A percentile compares a stretch with the other conserved stretches of the same genome.
These are phyloP conservation scores for Nematostella vectensis DNA, from an alignment of 92 coral and sea anemone genomes.

Conservation along the genomic window DNA sequence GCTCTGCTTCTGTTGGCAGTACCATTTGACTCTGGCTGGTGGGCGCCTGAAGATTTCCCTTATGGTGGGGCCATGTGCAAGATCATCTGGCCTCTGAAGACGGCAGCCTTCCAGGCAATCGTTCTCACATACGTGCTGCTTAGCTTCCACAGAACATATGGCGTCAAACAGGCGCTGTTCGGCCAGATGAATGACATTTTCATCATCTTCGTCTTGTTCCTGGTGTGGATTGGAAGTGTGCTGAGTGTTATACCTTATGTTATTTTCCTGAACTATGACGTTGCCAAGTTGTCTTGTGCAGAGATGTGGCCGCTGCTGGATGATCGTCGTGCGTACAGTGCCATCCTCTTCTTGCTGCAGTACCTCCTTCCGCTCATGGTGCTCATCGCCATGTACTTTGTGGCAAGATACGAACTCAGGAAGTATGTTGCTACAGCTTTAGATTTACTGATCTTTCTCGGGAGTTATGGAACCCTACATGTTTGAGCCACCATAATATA, in stretches of 20 bases:
- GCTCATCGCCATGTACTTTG: constrained; percentile 39
- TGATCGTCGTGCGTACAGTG: constrained; percentile 50
- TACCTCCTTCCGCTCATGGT: constrained; percentile 57
- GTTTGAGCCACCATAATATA: background rate
- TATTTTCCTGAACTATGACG: constrained; percentile 45
- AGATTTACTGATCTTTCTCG: background rate
- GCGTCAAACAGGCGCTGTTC: constrained; percentile 54
- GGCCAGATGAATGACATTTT: constrained; percentile 66
- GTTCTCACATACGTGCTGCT: constrained; percentile 64
- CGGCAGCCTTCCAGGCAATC: constrained; percentile 64
- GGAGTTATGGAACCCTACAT: background rate
- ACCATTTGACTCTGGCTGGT: constrained; percentile 73
- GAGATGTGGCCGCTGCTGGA: constrained; percentile 58
- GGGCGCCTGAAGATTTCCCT: constrained; percentile 43
- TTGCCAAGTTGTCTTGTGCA: constrained; percentile 41
- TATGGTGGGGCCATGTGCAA: constrained; percentile 73
- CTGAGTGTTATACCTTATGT: constrained; percentile 55
- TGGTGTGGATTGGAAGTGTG: constrained; percentile 53
- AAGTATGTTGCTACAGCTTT: constrained; percentile 46
- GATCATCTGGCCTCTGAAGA: constrained; percentile 76
- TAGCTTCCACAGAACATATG: constrained; percentile 66
- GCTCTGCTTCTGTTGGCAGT: constrained; percentile 52
- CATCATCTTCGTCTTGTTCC: constrained; percentile 34
- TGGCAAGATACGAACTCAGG: constrained; percentile 36
- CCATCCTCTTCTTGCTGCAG: constrained; percentile 54